Percentiles rank a stretch among this genome's conserved stretches.
Conservation (phyloP, 1,140 invertebrate species). For the Drosophila rufa region DNA sequence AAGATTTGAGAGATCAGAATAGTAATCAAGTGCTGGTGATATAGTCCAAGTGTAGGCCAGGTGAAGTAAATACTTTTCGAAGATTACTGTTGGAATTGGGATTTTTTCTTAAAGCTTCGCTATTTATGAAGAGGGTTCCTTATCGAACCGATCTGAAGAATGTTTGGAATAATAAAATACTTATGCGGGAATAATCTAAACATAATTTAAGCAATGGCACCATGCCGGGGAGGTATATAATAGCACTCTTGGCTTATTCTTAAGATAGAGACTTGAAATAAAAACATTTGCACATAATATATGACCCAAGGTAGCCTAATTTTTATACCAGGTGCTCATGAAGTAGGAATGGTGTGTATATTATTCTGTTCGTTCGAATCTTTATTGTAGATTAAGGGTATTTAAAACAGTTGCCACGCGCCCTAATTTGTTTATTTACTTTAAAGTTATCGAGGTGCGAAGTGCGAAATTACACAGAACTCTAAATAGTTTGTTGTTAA, state of each 20-base stretch:
- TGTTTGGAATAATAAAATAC: conserved; percentile 22
- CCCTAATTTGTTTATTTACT: neutral
- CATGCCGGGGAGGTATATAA: neutral
- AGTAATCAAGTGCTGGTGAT: neutral
- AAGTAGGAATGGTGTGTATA: neutral
- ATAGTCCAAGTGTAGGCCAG: neutral
- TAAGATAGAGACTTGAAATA: neutral
- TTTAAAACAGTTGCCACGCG: neutral
- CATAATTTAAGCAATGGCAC: conserved; percentile 4
- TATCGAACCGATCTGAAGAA: conserved; percentile 2
- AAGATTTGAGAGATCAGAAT: conserved; percentile 38
- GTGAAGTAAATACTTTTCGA: neutral
- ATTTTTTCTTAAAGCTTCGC: neutral
- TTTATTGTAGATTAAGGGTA: neutral
- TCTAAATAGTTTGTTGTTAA: neutral
- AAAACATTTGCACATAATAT: conserved; percentile 1
- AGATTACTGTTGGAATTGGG: neutral
- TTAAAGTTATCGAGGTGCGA: neutral
- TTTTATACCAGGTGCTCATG: conserved; percentile 2
- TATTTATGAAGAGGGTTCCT: conserved; percentile 11
- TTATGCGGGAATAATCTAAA: conserved; percentile 11
- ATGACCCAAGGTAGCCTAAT: conserved; percentile 2
- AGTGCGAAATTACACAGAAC: neutral
- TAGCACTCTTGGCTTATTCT: neutral
- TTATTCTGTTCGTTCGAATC: neutral